These are phyloP conservation scores for Sebastes steindachneri DNA, from an alignment of 2,797 vertebrate species.

Conservation along the genomic window DNA sequence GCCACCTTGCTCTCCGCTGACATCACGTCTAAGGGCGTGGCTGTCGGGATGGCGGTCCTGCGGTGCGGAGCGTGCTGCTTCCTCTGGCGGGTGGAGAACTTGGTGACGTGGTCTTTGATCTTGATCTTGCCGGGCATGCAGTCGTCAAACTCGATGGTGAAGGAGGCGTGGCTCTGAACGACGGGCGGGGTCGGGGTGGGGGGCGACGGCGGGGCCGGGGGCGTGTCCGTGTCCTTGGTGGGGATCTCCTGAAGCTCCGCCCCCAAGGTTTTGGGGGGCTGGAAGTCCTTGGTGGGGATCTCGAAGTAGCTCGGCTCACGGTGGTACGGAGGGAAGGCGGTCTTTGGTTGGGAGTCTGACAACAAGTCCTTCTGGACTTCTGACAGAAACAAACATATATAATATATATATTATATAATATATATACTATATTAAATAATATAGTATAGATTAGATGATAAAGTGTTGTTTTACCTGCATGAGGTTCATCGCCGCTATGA, in stretches of 20 bases:
- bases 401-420: neutral
- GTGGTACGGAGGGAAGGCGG: slow-evolving; percentile 82
- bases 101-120: slow-evolving; percentile 96
- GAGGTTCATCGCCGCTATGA: slow-evolving; percentile 36
- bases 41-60: slow-evolving; percentile 54
- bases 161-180: slow-evolving; percentile 96
- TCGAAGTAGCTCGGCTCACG: slow-evolving; percentile 97
- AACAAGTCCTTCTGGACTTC: slow-evolving; percentile 86
- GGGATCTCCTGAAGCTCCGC: slow-evolving; percentile 88
- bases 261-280: slow-evolving; percentile 78
- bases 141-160: slow-evolving; percentile 98
- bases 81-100: slow-evolving; percentile 92
- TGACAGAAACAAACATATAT: slow-evolving; percentile 52
- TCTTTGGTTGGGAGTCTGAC: slow-evolving; percentile 77
- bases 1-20: slow-evolving; percentile 94
- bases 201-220: neutral
- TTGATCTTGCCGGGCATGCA: slow-evolving; percentile 94
- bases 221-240: slow-evolving; percentile 86
- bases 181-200: slow-evolving; percentile 81
- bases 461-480: slow-evolving; percentile 50
- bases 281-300: slow-evolving; percentile 95
- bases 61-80: slow-evolving; percentile 51
- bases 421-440: neutral
- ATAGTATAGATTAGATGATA: fast-evolving
- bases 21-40: slow-evolving; percentile 85